Base-by-base conservation (phyloP, 1,140 invertebrate genomes). In the Lycorma delicatula region DNA sequence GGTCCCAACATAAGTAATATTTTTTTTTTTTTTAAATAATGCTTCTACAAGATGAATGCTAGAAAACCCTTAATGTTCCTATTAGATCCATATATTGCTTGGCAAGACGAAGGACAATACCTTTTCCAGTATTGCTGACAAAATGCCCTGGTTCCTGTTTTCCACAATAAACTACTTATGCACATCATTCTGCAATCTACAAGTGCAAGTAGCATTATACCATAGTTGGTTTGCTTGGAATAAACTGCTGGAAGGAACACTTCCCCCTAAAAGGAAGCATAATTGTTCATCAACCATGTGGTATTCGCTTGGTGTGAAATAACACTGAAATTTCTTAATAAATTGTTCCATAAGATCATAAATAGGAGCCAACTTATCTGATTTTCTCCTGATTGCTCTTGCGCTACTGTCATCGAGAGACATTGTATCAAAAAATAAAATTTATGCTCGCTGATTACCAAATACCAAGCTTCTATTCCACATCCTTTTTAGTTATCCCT, bases 251-350 rank as follows among this genome's bases (percentile, higher is more conserved):
- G 44, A 67, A 68, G 12, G 36, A 25, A 54, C 70, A 74, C 41
- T 67, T 51, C 22, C 71, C 70, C 38, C 69, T 62, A 58, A 72
- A 74, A 25, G 58, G 51, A 58, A 64, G 51, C 23, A n/a, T n/a
- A 74, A 58, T 62, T 68, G 70, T 59, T 75, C 71, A 61, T 75
- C 73, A 25, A 74, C 67, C 5, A 66, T 69, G 1, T 64, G 56
- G 54, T 63, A 64, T 59, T 68, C 61, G 54, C 66, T 56, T n/a
- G 44, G 54, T 29, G 50, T 54, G 60, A 68, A 70, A 64, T 62
- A 29, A 5, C 28, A 59, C 48, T 63, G 20, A 59, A 63, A 67
- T 31, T 62, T 65, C 3, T 55, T 41, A 28, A 62, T 38, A 26
- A 70, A 64, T 38, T 31, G 38, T 51, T 68, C 64, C 52, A 66